Percentiles rank a stretch among this genome's conserved stretches.
phyloP scores from a whole-genome alignment of 2,888 invertebrate genomes.

The Didymodactylos carnosus region DNA sequence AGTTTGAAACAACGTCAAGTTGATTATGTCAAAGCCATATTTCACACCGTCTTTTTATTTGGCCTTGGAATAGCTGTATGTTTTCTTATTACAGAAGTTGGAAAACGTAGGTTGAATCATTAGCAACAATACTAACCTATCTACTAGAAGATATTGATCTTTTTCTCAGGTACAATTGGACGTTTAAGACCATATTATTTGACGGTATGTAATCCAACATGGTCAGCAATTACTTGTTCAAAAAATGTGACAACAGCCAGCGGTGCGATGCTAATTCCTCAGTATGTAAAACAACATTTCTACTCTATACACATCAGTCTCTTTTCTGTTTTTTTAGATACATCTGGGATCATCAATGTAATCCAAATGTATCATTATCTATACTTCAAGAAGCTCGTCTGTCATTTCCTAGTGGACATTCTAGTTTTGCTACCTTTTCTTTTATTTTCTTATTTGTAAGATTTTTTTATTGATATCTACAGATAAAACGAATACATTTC shows the following conservation, averaged over 20 bases:
- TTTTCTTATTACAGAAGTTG: conserved; percentile 10
- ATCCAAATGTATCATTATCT: not conserved
- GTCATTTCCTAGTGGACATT: conserved; percentile 14
- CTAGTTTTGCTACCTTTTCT: conserved; percentile 1
- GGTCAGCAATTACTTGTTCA: not conserved
- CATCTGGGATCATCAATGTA: not conserved
- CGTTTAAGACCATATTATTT: conserved; percentile 13
- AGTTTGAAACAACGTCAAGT: not conserved
- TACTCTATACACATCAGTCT: not conserved
- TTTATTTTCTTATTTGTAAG: conserved; percentile 7
- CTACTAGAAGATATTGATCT: not conserved
- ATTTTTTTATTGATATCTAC: not conserved
- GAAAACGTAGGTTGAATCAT: conserved; percentile 1
- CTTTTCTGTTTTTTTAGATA: not conserved
- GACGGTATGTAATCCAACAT: conserved; percentile 2
- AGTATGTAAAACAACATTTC: not conserved
- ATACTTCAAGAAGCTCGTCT: conserved; percentile 4
- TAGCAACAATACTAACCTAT: too few relatives aligned
- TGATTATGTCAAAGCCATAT: not conserved
- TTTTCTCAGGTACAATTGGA: not conserved
- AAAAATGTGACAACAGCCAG: not conserved
- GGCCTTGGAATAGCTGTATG: conserved; percentile 1
- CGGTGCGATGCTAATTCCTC: not conserved
- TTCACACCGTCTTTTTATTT: conserved; percentile 6
- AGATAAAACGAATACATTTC: not conserved